Percentiles rank a stretch among this genome's conserved stretches.
Evolutionary conservation across 2,113 vertebrate genomes (phyloP).

Genomic region (Pyrgilauda ruficollis): DNA sequence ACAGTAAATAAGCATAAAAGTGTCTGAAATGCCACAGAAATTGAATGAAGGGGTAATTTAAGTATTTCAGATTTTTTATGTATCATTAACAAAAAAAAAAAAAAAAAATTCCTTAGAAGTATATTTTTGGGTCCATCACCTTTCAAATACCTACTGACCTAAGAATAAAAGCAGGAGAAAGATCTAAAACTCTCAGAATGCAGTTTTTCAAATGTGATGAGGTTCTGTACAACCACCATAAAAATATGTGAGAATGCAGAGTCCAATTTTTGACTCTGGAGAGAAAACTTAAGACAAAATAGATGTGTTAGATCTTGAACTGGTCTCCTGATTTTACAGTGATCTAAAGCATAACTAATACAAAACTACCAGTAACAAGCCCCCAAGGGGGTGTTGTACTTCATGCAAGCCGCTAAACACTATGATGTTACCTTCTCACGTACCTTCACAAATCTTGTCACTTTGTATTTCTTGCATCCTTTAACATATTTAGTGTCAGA

Average conservation of each 20-base stretch:
- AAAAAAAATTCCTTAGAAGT: background rate
- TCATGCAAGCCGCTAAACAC: background rate
- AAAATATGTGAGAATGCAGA: background rate
- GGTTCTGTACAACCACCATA: background rate
- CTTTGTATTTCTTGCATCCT: background rate
- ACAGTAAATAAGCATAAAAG: background rate
- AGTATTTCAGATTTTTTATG: background rate
- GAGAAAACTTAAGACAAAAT: background rate
- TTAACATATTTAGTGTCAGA: background rate
- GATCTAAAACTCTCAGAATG: background rate
- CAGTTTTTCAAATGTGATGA: background rate
- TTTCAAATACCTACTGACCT: background rate
- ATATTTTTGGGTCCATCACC: background rate
- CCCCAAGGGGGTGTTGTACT: background rate
- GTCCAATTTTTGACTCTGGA: background rate
- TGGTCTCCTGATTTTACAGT: background rate
- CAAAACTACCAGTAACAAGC: background rate
- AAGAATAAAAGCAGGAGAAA: background rate
- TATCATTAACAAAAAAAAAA: background rate
- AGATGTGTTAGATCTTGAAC: background rate
- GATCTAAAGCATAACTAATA: background rate
- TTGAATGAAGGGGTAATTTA: background rate
- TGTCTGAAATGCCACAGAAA: background rate
- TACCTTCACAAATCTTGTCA: slow-evolving; percentile 7
- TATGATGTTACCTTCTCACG: background rate